Conservation (phyloP, 2,113 vertebrate species). For the Cathartes aura region DNA sequence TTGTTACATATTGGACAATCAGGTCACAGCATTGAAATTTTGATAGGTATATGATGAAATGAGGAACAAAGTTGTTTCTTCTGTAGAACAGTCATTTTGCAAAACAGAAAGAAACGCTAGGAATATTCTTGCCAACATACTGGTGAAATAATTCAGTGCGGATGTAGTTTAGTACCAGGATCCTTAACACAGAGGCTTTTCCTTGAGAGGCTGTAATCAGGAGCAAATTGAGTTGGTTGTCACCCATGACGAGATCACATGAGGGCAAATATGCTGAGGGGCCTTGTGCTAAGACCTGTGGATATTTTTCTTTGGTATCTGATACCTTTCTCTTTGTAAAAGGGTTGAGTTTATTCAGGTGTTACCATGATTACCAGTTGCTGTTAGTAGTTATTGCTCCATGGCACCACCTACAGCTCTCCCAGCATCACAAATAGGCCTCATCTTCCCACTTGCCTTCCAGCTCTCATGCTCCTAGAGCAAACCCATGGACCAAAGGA, state of each 20-base stretch:
- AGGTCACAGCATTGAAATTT: background rate
- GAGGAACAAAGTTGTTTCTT: background rate
- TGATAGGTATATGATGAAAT: background rate
- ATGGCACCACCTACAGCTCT: background rate
- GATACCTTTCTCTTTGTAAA: background rate
- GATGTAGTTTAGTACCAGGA: background rate
- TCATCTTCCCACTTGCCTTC: background rate
- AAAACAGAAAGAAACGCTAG: background rate
- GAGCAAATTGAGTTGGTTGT: background rate
- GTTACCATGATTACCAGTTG: background rate
- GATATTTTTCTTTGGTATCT: background rate
- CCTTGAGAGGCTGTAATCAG: background rate
- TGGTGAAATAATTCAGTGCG: background rate
- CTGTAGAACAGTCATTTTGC: background rate
- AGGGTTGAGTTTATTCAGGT: background rate
- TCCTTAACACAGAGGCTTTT: background rate
- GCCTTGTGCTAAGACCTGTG: background rate
- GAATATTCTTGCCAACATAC: background rate
- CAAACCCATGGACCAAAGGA: background rate
- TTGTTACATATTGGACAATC: background rate
- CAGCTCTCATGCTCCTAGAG: background rate
- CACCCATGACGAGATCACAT: background rate
- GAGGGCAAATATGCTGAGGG: background rate
- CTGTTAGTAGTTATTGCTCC: background rate
- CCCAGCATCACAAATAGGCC: background rate